A percentile compares a stretch with the other conserved stretches of the same genome.
phyloP scores from a whole-genome alignment of 2,888 invertebrate species.

The Volucella zonaria region DNA sequence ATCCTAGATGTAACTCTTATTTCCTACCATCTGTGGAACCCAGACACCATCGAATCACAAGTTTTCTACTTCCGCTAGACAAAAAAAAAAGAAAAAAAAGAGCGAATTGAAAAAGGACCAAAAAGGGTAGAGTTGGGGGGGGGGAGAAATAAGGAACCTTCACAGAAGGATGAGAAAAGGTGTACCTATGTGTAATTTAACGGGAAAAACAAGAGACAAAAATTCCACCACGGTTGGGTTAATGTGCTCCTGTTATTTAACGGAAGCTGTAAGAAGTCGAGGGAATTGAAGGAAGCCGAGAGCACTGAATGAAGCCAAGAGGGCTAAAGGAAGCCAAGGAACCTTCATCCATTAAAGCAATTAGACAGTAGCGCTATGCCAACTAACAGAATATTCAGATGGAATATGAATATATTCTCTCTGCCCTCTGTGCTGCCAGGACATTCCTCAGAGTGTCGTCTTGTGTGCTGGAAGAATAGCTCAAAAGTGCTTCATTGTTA shows the following conservation, averaged over 20 bases:
- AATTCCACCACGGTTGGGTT: slow-evolving; percentile 57
- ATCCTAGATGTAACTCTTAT: too few relatives aligned
- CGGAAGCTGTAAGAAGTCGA: slow-evolving; percentile 18
- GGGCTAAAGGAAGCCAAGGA: neutral
- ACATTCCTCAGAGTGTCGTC: slow-evolving; percentile 40
- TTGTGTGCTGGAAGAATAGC: neutral
- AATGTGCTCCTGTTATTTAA: slow-evolving; percentile 47
- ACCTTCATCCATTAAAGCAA: slow-evolving; percentile 66
- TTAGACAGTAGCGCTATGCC: slow-evolving; percentile 40
- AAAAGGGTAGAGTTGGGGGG: too few relatives aligned
- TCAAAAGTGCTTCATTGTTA: slow-evolving; percentile 12
- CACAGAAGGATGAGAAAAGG: too few relatives aligned
- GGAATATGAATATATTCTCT: slow-evolving; percentile 32
- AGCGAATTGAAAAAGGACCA: too few relatives aligned
- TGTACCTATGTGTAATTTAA: slow-evolving; percentile 49
- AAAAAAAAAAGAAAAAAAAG: slow-evolving; percentile 36
- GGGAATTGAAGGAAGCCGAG: too few relatives aligned
- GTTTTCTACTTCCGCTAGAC: slow-evolving; percentile 64
- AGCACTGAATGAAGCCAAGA: neutral
- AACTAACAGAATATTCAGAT: neutral
- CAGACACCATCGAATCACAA: slow-evolving; percentile 34
- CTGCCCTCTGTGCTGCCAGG: slow-evolving; percentile 23
- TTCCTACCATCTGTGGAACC: too few relatives aligned
- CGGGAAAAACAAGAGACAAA: slow-evolving; percentile 50
- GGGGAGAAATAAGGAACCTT: neutral